These are phyloP conservation scores for Emesis furor DNA, from an alignment of 2,888 invertebrate genomes.

Conservation along the genomic window DNA sequence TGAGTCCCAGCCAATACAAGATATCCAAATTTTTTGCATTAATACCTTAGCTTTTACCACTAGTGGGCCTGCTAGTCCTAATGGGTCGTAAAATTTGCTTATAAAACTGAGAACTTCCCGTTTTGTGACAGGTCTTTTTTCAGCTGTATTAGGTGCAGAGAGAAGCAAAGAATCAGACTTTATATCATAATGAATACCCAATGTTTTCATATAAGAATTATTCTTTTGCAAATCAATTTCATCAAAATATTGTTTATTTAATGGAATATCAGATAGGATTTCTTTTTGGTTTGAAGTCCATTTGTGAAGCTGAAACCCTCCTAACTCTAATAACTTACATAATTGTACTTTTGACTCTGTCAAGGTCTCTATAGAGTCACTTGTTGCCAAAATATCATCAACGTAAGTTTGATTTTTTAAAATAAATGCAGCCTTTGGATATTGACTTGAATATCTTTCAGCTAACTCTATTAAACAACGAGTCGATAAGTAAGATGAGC, in stretches of 20 bases:
- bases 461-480: constrained; percentile 54
- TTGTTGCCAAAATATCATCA: constrained; percentile 49
- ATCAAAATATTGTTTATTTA: constrained; percentile 2
- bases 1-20: background rate
- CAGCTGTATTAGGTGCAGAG: background rate
- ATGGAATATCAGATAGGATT: background rate
- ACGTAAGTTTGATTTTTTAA: constrained; percentile 46
- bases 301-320: constrained; percentile 47
- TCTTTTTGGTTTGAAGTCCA: too few species aligned
- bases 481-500: constrained; percentile 60
- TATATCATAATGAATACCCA: background rate
- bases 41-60: too few species aligned
- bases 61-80: too few species aligned
- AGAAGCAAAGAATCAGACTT: background rate
- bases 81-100: too few species aligned
- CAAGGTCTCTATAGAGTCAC: constrained; percentile 24
- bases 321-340: constrained; percentile 31
- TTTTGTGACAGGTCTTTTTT: too few species aligned
- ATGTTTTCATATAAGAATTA: background rate
- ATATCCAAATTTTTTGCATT: background rate
- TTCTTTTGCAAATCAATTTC: background rate
- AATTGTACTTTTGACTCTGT: constrained; percentile 45
- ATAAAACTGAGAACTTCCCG: too few species aligned
- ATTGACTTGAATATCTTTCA: constrained; percentile 12
- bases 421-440: constrained; percentile 52